Conservation (phyloP, 2,113 vertebrate genomes). For the Leucopsar rothschildi region DNA sequence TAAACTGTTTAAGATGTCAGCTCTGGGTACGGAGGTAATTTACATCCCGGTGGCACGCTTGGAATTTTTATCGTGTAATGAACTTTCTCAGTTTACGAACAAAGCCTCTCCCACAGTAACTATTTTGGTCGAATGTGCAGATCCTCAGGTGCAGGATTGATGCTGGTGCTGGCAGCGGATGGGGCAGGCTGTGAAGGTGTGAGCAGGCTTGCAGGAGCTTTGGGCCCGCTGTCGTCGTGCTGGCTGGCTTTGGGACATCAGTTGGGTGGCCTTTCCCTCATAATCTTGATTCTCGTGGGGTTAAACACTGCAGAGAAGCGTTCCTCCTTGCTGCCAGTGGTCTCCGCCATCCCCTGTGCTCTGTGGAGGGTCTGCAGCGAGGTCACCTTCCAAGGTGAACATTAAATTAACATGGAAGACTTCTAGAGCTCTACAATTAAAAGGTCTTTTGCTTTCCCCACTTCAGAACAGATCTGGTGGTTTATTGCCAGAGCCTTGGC, state of each 20-base stretch:
- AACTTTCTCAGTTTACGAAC: slow-evolving; percentile 56
- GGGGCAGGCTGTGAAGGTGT: background rate
- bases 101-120: slow-evolving; percentile 10
- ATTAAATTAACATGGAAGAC: background rate
- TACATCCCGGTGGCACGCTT: slow-evolving; percentile 52
- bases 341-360: accelerated
- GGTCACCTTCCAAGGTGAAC: background rate
- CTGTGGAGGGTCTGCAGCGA: background rate
- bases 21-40: slow-evolving; percentile 61
- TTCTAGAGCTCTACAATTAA: slow-evolving; percentile 14
- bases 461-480: background rate
- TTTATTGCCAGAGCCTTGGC: slow-evolving; percentile 38
- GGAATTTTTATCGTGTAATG: slow-evolving; percentile 62
- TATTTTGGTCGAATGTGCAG: background rate
- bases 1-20: slow-evolving; percentile 77
- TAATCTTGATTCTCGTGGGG: accelerated
- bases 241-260: no score
- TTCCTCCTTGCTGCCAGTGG: background rate
- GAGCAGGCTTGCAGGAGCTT: background rate
- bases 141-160: background rate
- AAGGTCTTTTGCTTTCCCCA: slow-evolving; percentile 1
- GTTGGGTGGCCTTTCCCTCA: accelerated
- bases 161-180: background rate
- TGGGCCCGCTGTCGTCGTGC: accelerated
- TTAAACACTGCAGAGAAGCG: accelerated